Evolutionary conservation across 2,888 invertebrate species (phyloP), one percentile per base, ranked within the genome.

Genomic region (Hetaerina titia): DNA sequence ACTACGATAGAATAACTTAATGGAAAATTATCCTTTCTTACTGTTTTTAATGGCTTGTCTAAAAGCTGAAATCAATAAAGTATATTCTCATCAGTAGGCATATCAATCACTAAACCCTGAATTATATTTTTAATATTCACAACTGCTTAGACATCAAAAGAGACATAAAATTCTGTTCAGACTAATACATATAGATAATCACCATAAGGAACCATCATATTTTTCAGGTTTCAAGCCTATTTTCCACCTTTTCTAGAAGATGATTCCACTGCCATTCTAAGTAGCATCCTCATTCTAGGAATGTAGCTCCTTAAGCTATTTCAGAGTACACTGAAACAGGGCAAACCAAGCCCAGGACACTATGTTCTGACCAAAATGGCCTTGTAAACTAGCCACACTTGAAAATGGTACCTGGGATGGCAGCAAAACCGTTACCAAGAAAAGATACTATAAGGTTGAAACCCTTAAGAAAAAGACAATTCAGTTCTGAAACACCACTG

Each of bases 11-110:
- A 92, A n/a, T 92, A 74, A 92, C 92, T 92, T 56, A 25, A 92
- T 56, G 69, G 92, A 92, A 69, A 92, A 56, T 92, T 69, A 69
- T 92, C 92, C 92, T 92, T 92, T 69, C 92, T 92, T 92, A 92
- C 92, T 92, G 92, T 92, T 92, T 92, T 69, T 92, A 92, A 92
- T 92, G 92, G 92, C 92, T 92, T 92, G 92, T 92, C 64, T 92
- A 92, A 19, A 56, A 92, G 69, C 92, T 92, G 92, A 69, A 92
- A 92, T 45, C 56, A 69, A 92, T 69, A 92, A 92, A 92, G 56
- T 92, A 81, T 92, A 69, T 92, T 56, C 31, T 90, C 90, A 92
- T 92, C 92, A 92, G 92, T 92, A 69, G 56, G 69, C 56, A 81
- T 81, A 13, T 25, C 22, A 11, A 6, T 31, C 13, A 81, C 13